Evolutionary conservation across 2,888 invertebrate genomes (phyloP).

Genomic region (Yponomeuta malinellus): DNA sequence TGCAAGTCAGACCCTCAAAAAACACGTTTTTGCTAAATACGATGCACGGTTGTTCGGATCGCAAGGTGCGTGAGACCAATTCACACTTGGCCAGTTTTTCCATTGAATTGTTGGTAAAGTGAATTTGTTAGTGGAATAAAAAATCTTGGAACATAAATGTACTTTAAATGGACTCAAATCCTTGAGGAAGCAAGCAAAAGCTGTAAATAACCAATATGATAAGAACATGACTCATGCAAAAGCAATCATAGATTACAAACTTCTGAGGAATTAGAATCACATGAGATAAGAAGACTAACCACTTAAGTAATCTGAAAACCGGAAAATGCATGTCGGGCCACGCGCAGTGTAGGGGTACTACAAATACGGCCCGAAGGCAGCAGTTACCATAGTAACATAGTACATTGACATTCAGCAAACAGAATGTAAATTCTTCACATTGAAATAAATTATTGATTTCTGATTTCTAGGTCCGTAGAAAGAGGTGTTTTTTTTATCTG

Average conservation of each 20-base stretch:
- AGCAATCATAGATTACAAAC: slow-evolving; percentile 32
- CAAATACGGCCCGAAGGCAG: too few species aligned
- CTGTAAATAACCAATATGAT: slow-evolving; percentile 32
- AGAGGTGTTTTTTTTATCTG: too few species aligned
- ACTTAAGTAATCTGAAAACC: not conserved
- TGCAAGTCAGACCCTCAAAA: not conserved
- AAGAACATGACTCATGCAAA: slow-evolving; percentile 61
- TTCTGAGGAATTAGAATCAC: slow-evolving; percentile 14
- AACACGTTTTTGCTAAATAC: not conserved
- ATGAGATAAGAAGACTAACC: slow-evolving; percentile 7
- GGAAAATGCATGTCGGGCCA: too few species aligned
- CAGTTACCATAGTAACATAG: too few species aligned
- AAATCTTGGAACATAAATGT: not conserved
- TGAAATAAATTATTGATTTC: too few species aligned
- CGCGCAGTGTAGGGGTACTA: too few species aligned
- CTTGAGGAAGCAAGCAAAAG: slow-evolving; percentile 2
- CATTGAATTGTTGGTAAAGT: not conserved
- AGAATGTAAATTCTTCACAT: too few species aligned
- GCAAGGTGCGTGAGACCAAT: too few species aligned
- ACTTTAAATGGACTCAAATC: not conserved
- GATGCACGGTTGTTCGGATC: too few species aligned
- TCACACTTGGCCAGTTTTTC: not conserved
- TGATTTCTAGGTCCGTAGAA: too few species aligned
- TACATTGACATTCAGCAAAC: too few species aligned
- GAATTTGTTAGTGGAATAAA: not conserved